phyloP scores from a whole-genome alignment of 2,113 vertebrate genomes.

The Aegypius monachus region DNA sequence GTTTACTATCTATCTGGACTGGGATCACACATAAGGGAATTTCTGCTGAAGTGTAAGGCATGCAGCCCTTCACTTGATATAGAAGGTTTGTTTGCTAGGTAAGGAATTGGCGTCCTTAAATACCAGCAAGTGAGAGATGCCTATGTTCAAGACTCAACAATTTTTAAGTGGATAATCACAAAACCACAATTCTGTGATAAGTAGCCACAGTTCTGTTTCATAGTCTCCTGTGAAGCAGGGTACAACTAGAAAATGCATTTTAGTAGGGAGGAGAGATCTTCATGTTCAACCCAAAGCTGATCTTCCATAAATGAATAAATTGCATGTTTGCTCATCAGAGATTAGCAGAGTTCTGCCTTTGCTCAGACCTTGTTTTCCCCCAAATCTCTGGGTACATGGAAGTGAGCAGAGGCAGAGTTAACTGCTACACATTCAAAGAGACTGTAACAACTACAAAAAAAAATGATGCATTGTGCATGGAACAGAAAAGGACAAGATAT shows the following conservation, averaged over 20 bases:
- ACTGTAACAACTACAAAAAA: background rate
- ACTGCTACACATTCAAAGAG: background rate
- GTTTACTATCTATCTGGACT: background rate
- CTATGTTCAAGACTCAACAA: background rate
- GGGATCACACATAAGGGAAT: background rate
- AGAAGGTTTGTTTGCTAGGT: background rate
- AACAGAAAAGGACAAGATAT: background rate
- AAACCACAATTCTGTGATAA: background rate
- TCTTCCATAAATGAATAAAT: background rate
- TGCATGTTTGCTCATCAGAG: background rate
- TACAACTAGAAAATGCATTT: background rate
- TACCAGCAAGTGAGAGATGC: background rate
- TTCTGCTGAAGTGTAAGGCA: background rate
- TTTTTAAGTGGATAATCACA: background rate
- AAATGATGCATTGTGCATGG: rapidly evolving
- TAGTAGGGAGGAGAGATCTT: background rate
- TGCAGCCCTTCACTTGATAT: background rate
- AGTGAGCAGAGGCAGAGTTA: background rate
- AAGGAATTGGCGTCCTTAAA: background rate
- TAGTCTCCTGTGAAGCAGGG: background rate
- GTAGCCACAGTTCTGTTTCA: background rate
- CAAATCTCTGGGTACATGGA: background rate
- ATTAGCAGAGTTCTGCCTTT: background rate
- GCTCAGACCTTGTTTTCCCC: background rate
- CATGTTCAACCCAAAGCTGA: background rate